Base-by-base conservation (phyloP, 1,140 invertebrate genomes). In the Habropoda laboriosa region DNA sequence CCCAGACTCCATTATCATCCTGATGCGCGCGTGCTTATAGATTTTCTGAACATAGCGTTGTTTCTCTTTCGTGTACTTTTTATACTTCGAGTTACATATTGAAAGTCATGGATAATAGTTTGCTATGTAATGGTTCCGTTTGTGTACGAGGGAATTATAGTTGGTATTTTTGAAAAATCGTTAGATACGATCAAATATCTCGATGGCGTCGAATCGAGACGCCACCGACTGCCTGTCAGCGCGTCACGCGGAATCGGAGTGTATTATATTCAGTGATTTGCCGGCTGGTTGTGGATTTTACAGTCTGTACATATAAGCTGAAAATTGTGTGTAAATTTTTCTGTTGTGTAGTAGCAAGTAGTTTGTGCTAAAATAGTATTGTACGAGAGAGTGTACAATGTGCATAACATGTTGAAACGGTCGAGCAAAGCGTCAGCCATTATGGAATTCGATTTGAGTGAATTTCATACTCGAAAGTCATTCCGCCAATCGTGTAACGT, bases 1-100 rank as follows among this genome's bases (percentile, higher is more conserved):
- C 92, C 82, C 83, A 83, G 78, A 86, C 86, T 78, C 76, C 85
- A 89, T 84, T 82, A 89, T 89, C 85, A 86, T 88, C 82, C 85
- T 82, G 74, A 83, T 76, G 72, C 61, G 64, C 76, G 66, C 66
- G 70, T 70, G 78, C 76, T 70, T 66, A 35, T 38, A 47, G 40
- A 57, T 13, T 63, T 47, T 78, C 45, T 47, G 80, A 76, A 89
- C 85, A 89, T 87, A 89, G 86, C 87, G 70, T 78, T 66, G 7
- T 42, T 40, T 24, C 18, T 16, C 18, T 16, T 30, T 38, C 35
- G 18, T 53, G 63, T 24, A 8, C 1, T 49, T 30, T n/a, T 27
- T 24, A 16, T 16, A 1, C 16, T 24, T 47, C 16, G 7, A 45
- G n/a, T 68, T 57, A 21, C 16, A 64, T 53, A 35, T 8, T 40